Percentiles rank a stretch among this genome's conserved stretches.
Evolutionary conservation across 2,113 vertebrate species (phyloP).

Genomic region (Megaptera novaeangliae): DNA sequence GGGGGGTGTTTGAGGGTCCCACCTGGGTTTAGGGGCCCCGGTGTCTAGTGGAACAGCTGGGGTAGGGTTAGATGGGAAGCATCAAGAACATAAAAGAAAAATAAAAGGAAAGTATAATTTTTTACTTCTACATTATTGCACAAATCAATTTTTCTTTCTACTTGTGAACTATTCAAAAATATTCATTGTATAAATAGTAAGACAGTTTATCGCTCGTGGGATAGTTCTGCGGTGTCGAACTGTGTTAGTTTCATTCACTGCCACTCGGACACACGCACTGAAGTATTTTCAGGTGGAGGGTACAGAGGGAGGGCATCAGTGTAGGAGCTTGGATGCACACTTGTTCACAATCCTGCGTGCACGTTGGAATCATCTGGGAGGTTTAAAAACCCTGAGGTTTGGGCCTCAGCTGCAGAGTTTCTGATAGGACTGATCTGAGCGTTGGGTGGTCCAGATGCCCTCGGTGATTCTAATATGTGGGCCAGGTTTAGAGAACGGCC

Average conservation of each 20-base stretch:
- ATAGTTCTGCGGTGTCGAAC: background rate
- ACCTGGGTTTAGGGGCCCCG: no score
- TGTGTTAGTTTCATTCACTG: background rate
- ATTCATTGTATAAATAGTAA: background rate
- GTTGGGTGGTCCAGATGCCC: rapidly evolving
- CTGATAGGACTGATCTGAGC: background rate
- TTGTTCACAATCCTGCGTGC: no score
- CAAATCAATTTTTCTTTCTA: background rate
- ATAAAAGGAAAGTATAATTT: background rate
- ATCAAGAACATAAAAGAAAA: background rate
- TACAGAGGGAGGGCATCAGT: background rate
- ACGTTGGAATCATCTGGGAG: background rate
- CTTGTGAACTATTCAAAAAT: background rate
- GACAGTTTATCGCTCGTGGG: background rate
- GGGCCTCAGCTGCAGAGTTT: background rate
- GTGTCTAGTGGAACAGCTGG: background rate
- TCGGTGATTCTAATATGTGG: rapidly evolving
- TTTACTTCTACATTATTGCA: background rate
- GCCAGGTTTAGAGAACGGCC: background rate
- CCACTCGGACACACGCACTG: rapidly evolving
- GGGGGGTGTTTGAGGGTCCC: background rate
- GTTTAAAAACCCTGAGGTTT: background rate
- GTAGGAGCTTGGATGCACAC: background rate
- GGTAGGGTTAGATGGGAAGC: background rate
- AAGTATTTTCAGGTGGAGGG: background rate